Evolutionary conservation across 2,113 vertebrate species (phyloP), one percentile per base, ranked within the genome.

Genomic region (Nyctibius bracteatus): DNA sequence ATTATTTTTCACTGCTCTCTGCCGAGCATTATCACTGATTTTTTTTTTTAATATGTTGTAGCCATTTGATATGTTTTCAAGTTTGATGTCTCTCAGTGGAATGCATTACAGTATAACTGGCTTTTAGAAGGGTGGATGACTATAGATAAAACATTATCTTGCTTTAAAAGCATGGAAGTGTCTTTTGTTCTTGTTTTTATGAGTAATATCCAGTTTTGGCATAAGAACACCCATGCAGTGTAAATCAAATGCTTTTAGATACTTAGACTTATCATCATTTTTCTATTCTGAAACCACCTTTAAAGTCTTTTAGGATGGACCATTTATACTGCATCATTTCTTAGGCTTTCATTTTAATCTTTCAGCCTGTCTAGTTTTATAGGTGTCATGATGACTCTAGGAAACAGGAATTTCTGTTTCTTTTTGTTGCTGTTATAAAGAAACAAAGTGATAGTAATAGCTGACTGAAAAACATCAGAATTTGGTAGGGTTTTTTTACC

Each of bases 381-480:
- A 77, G 31, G 86, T 94, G 75, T 92, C 55, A 43, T 8, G 18
- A 33, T 82, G 85, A 92, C 46, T 92, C 58, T 86, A 1, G 3
- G 92, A 96, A 97, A 92, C 71, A 93, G 65, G 47, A 96, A 85
- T 97, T 97, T 89, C 74, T 93, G 39, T 70, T 84, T 83, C 68
- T 77, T 90, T 96, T 72, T 81, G 44, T 87, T 92, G 65, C 84
- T 81, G 41, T 96, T 96, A 72, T 46, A 95, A 79, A 80, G 47
- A 86, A 75, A 74, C 57, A 44, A 80, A 81, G 55, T 74, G 44
- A 79, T 88, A 91, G 66, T 89, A 96, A 77, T 71, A 73, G n/a
- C 23, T 68, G 59, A 39, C 68, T 89, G 55, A 93, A 97, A 97
- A 95, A 12, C 62, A 67, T 74, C 74, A 86, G 74, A 71, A 52